Conservation (phyloP, 2,113 vertebrate genomes). For the Chaenogobius annularis region DNA sequence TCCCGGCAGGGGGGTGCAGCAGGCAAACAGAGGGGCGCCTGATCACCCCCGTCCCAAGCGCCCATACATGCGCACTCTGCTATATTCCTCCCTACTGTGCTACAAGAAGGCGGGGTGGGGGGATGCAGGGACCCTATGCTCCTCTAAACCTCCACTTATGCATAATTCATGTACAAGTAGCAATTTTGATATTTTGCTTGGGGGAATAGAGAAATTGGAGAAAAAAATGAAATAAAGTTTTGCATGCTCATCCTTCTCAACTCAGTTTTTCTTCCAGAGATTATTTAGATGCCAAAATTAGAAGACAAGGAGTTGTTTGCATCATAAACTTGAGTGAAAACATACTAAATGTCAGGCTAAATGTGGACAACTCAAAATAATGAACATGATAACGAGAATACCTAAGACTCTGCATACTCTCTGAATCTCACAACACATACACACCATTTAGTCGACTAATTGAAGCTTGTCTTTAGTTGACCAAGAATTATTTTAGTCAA, state of each 20-base stretch:
- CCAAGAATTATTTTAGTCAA: too few species aligned
- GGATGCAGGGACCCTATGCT: conserved; percentile 71
- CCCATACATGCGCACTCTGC: conserved; percentile 47
- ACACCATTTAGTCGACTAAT: too few species aligned
- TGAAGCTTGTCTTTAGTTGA: too few species aligned
- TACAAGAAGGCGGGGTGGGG: conserved; percentile 66
- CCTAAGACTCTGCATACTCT: neutral
- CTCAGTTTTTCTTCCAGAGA: conserved; percentile 78
- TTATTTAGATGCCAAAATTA: conserved; percentile 81
- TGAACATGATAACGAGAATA: neutral
- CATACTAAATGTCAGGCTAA: conserved; percentile 1
- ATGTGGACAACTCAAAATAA: neutral
- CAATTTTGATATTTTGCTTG: conserved; percentile 97
- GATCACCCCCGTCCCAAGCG: conserved; percentile 63
- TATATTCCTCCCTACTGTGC: conserved; percentile 78
- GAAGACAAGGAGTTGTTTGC: conserved; percentile 81
- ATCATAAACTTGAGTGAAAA: conserved; percentile 82
- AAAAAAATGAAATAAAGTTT: conserved; percentile 78
- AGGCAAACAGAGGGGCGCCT: conserved; percentile 80
- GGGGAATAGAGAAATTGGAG: conserved; percentile 86
- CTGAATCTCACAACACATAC: too few species aligned
- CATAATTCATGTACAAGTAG: conserved; percentile 98
- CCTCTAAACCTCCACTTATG: conserved; percentile 91
- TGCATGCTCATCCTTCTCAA: conserved; percentile 13
- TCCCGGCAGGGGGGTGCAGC: conserved; percentile 71